These are phyloP conservation scores for Pristionchus mayeri DNA, from an alignment of 2,888 invertebrate genomes.

Conservation along the genomic window DNA sequence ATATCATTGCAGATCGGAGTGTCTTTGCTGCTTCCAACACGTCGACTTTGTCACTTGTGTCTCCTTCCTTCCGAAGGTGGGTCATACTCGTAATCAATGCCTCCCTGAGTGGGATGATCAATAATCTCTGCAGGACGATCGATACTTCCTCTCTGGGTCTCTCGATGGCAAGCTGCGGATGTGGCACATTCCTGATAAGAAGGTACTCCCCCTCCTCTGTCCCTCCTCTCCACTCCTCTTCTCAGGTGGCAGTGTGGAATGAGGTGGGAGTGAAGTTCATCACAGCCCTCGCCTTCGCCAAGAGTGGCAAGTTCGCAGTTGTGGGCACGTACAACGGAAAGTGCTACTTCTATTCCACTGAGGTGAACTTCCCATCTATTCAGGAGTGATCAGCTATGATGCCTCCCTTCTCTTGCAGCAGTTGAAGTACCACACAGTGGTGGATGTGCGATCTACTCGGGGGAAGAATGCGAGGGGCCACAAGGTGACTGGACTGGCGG, in stretches of 20 bases:
- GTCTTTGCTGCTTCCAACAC: conserved; percentile 98
- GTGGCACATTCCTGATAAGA: conserved; percentile 99
- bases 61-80: conserved; percentile 91
- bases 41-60: conserved; percentile 99
- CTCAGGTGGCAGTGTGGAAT: conserved; percentile 67
- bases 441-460: conserved; percentile 92
- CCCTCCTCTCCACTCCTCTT: neutral
- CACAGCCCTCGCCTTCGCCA: conserved; percentile 75
- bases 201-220: conserved; percentile 81
- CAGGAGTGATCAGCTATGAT: too few species aligned
- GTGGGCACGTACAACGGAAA: conserved; percentile 98
- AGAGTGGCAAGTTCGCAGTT: conserved; percentile 95
- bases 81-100: neutral
- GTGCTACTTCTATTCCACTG: conserved; percentile 97
- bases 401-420: too few species aligned
- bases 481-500: conserved; percentile 93
- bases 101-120: neutral
- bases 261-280: conserved; percentile 73
- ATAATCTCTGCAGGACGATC: conserved; percentile 79
- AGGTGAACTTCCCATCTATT: conserved; percentile 78
- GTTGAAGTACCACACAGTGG: conserved; percentile 96
- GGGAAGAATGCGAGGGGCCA: conserved; percentile 94
- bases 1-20: conserved; percentile 89
- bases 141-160: conserved; percentile 95
- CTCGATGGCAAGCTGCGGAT: conserved; percentile 96